Conservation (phyloP, 2,888 invertebrate genomes). For the Polydesmus complanatus region DNA sequence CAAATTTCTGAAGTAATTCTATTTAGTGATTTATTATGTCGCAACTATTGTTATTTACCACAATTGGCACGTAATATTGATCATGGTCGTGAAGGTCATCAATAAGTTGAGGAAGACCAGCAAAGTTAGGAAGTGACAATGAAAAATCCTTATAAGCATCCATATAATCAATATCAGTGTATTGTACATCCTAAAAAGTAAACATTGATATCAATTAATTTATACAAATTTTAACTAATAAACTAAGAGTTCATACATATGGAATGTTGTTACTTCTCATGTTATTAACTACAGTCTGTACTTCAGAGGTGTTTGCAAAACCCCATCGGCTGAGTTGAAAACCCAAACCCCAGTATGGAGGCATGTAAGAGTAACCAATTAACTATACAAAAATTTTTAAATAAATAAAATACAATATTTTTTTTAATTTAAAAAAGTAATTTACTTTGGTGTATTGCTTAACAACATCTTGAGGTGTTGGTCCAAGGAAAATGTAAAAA, state of each 20-base stretch:
- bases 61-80: constrained; percentile 8
- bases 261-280: constrained; percentile 30
- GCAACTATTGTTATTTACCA: too few species aligned
- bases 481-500: constrained; percentile 62
- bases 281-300: constrained; percentile 26
- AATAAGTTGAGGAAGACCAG: constrained; percentile 20
- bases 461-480: constrained; percentile 48
- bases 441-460: constrained; percentile 45
- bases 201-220: not conserved
- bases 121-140: constrained; percentile 19
- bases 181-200: constrained; percentile 26
- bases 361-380: constrained; percentile 62
- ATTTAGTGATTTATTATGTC: too few species aligned
- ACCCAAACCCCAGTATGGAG: constrained; percentile 77
- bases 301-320: constrained; percentile 16
- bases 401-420: not conserved
- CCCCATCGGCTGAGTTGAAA: constrained; percentile 65
- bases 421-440: not conserved
- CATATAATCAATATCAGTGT: constrained; percentile 33
- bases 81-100: constrained; percentile 20
- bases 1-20: too few species aligned
- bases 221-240: not conserved
- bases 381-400: constrained; percentile 28
- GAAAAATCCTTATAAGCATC: constrained; percentile 31
- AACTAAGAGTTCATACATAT: constrained; percentile 24